These are phyloP conservation scores for Gymnothorax javanicus DNA, from an alignment of 2,797 vertebrate genomes.

Conservation along the genomic window DNA sequence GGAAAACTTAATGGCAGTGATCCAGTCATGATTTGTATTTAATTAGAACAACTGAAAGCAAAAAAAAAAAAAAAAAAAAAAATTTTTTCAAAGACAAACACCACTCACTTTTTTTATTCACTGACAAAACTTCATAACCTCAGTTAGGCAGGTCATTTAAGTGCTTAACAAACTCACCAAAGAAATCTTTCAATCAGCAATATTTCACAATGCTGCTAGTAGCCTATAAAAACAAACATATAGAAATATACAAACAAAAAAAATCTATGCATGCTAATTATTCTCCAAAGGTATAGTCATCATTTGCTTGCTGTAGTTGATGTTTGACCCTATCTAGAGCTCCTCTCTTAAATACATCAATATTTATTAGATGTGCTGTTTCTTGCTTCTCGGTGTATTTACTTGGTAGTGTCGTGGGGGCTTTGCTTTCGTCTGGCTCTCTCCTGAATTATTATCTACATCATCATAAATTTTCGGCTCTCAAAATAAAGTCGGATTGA, in stretches of 20 bases:
- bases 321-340: background rate
- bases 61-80: too few species aligned
- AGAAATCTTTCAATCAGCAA: background rate
- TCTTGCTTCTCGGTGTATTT: background rate
- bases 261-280: background rate
- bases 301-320: background rate
- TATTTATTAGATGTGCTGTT: background rate
- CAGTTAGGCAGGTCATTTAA: too few species aligned
- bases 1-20: background rate
- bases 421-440: background rate
- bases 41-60: background rate
- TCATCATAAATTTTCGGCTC: background rate
- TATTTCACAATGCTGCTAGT: background rate
- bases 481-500: background rate
- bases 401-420: background rate
- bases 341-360: background rate
- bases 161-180: background rate
- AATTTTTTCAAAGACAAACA: background rate
- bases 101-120: too few species aligned
- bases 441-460: background rate
- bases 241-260: background rate
- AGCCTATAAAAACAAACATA: background rate
- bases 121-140: too few species aligned
- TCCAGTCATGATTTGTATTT: background rate
- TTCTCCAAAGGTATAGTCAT: background rate